Evolutionary conservation across 2,888 invertebrate species (phyloP).

Genomic region (Colostygia pectinataria): DNA sequence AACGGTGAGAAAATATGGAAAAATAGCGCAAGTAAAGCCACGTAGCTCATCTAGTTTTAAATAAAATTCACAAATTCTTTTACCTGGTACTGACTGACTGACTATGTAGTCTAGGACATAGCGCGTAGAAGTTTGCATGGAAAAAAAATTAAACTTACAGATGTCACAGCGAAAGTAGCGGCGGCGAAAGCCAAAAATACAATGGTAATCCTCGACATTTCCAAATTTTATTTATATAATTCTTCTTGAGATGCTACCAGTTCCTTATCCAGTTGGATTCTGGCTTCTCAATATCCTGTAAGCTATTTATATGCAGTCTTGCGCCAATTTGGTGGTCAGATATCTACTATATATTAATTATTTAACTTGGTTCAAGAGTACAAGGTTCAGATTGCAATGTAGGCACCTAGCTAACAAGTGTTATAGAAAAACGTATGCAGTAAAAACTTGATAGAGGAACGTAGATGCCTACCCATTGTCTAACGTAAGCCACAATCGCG

Average conservation of each 20-base stretch:
- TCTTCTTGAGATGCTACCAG: constrained; percentile 5
- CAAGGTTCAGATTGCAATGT: neutral
- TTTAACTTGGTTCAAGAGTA: neutral
- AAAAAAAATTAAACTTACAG: constrained; percentile 20
- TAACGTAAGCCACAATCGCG: too few relatives aligned
- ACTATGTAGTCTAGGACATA: too few relatives aligned
- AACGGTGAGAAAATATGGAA: too few relatives aligned
- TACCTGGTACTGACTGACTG: too few relatives aligned
- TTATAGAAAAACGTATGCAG: too few relatives aligned
- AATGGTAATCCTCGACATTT: constrained; percentile 15
- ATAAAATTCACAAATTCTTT: too few relatives aligned
- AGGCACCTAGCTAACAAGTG: too few relatives aligned
- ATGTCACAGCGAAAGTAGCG: constrained; percentile 13
- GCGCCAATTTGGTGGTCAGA: neutral
- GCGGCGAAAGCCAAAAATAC: constrained; percentile 21
- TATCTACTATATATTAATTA: neutral
- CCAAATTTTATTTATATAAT: neutral
- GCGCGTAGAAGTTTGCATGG: too few relatives aligned
- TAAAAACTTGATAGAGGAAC: neutral
- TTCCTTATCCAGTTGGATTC: constrained; percentile 1
- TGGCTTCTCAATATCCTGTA: constrained; percentile 4
- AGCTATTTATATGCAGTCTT: constrained; percentile 13
- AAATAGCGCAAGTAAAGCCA: too few relatives aligned
- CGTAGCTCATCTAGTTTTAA: too few relatives aligned
- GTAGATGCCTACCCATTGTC: too few relatives aligned